Base-by-base conservation (phyloP, 1,140 invertebrate species). In the Halesus radiatus region DNA sequence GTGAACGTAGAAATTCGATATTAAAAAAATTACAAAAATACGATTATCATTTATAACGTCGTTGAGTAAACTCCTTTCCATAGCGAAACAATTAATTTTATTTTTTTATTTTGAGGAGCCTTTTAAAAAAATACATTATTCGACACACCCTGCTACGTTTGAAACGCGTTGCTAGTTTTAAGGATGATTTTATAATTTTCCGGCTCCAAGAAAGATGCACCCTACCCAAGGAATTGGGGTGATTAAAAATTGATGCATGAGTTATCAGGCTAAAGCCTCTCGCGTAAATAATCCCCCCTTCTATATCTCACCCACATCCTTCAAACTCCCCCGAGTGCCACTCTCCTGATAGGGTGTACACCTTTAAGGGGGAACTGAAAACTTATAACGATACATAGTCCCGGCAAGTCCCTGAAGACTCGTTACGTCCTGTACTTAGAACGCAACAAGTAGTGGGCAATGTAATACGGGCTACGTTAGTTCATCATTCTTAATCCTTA, bases 301-400 rank as follows among this genome's bases (percentile, higher is more conserved):
- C 23, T 66, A 66, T 26, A 37, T 37, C 62, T 66, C 29, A 10
- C 62, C 15, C 7, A 22, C 22, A 16, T 26, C 26, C 62, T 18
- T 16, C 62, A 22, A 22, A 29, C 3, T 66, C 62, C 62, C 62
- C 26, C 62, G 62, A 32, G 62, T 32, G 62, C 22, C n/a, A 29
- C 15, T 16, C 10, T 13, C 37, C 37, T 45, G 37, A 45, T 45
- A 45, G 37, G 37, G 37, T 10, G 37, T 45, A 45, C 37, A 45
- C 37, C 10, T 45, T 45, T 13, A 13, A 10, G 10, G 37, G 37
- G 37, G 10, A 45, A 45, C 37, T 22, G 62, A 26, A 66, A 66
- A 66, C 62, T 66, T 66, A 32, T 66, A 66, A 32, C 62, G 62
- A 66, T 66, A 66, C 26, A 66, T 32, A 29, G 62, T n/a, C 16